A percentile compares a stretch with the other conserved stretches of the same genome.
Evolutionary conservation across 2,888 invertebrate species (phyloP).

Genomic region (Apamea anceps): DNA sequence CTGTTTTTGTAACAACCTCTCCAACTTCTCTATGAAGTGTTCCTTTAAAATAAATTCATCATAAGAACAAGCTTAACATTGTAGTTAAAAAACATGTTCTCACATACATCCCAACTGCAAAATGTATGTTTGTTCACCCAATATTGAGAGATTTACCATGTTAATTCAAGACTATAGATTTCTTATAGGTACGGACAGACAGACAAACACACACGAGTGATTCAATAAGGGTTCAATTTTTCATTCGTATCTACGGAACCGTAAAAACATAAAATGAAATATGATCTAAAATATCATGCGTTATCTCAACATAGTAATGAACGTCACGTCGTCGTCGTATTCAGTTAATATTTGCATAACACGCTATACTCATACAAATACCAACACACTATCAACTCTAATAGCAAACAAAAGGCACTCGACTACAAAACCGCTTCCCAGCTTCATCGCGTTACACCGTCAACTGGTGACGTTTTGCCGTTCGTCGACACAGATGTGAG

Average conservation of each 20-base stretch:
- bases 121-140: background rate
- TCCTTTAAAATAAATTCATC: background rate
- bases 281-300: background rate
- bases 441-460: slow-evolving; percentile 49
- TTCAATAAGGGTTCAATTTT: background rate
- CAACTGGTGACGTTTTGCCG: slow-evolving; percentile 54
- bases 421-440: slow-evolving; percentile 45
- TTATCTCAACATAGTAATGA: background rate
- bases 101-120: background rate
- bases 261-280: no score
- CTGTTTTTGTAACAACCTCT: background rate
- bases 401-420: slow-evolving; percentile 52
- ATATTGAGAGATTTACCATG: background rate
- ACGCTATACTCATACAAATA: slow-evolving; percentile 23
- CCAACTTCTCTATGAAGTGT: background rate
- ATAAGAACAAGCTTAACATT: background rate
- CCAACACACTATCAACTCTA: slow-evolving; percentile 19
- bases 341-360: slow-evolving; percentile 29
- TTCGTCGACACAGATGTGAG: slow-evolving; percentile 55
- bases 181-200: background rate
- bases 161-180: background rate
- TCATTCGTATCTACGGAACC: background rate
- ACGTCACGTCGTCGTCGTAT: background rate
- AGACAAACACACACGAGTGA: background rate
- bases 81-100: background rate